Percentiles rank a stretch among this genome's conserved stretches.
Conservation (phyloP, 2,113 vertebrate genomes). For the Boleophthalmus pectinirostris region DNA sequence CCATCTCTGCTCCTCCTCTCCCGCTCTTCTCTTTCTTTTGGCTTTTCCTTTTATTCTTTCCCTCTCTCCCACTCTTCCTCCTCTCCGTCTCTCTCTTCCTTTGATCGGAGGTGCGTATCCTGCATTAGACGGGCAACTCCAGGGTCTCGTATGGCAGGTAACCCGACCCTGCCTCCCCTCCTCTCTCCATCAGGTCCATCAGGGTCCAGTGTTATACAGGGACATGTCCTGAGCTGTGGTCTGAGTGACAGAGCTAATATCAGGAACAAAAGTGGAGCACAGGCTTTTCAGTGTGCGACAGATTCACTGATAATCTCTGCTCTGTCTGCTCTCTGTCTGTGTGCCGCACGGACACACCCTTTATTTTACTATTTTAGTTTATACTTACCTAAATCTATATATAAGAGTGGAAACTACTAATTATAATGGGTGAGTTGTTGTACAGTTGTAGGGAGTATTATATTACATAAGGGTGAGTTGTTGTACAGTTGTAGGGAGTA, state of each 20-base stretch:
- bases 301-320: slow-evolving; percentile 19
- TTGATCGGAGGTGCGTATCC: slow-evolving; percentile 76
- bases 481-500: too few species aligned
- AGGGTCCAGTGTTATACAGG: slow-evolving; percentile 26
- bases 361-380: too few species aligned
- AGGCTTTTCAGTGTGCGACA: slow-evolving; percentile 9
- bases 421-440: too few species aligned
- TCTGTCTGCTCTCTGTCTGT: slow-evolving; percentile 13
- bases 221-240: slow-evolving; percentile 54
- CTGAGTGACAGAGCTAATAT: slow-evolving; percentile 56
- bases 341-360: too few species aligned
- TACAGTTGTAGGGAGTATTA: too few species aligned
- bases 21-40: neutral
- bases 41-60: slow-evolving; percentile 31
- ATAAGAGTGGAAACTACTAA: too few species aligned
- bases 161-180: slow-evolving; percentile 72
- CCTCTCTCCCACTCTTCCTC: slow-evolving; percentile 36
- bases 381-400: too few species aligned
- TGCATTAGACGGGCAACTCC: slow-evolving; percentile 72
- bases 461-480: too few species aligned
- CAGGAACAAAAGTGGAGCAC: slow-evolving; percentile 12
- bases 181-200: slow-evolving; percentile 45
- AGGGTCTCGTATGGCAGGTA: slow-evolving; percentile 71
- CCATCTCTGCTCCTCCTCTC: slow-evolving; percentile 24
- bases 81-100: slow-evolving; percentile 58